Evolutionary conservation across 2,797 vertebrate species (phyloP), one percentile per base, ranked within the genome.

Genomic region (Graptemys geographica): DNA sequence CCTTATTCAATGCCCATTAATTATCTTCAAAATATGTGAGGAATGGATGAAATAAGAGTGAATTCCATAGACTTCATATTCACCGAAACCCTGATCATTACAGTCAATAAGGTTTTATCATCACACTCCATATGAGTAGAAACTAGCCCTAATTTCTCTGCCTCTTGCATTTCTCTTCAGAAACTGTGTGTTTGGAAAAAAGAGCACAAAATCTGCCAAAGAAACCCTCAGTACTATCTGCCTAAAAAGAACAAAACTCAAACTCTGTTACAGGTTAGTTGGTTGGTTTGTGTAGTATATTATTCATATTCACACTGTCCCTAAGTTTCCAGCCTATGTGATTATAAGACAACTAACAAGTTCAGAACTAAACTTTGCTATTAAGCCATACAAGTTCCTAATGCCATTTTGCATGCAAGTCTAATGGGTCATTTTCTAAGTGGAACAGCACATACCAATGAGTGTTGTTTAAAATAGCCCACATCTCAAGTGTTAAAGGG

Each of bases 401-500:
- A 41, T 3, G 51, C 55, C 49, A 84, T 56, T 47, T 11, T 76
- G 5, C 25, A 27, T 12, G 33, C 4, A 15, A 57, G 57, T 56
- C 41, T 56, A 90, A n/a, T 52, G 78, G 55, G 33, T 11, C 28
- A 62, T 91, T 95, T 94, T 86, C 57, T 80, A 96, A 96, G 78
- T 80, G 65, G 53, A 95, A 87, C 83, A 96, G 51, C 53, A 81
- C 87, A 91, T 55, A 87, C 33, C 51, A 93, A 90, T 85, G 82
- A 90, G 79, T 84, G 91, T 57, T 97, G 93, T 93, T 94, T 90
- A 86, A 95, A 94, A 95, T 41, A 80, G 85, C 57, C 91, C 55
- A 81, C 78, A 86, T 89, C 65, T 94, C 49, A 82, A 91, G 86
- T 65, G 76, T 94, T 87, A 83, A 55, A 31, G 83, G 89, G 23